Percentiles rank a stretch among this genome's conserved stretches.
Evolutionary conservation across 2,888 invertebrate genomes (phyloP).

Genomic region (Charanyca ferruginea): DNA sequence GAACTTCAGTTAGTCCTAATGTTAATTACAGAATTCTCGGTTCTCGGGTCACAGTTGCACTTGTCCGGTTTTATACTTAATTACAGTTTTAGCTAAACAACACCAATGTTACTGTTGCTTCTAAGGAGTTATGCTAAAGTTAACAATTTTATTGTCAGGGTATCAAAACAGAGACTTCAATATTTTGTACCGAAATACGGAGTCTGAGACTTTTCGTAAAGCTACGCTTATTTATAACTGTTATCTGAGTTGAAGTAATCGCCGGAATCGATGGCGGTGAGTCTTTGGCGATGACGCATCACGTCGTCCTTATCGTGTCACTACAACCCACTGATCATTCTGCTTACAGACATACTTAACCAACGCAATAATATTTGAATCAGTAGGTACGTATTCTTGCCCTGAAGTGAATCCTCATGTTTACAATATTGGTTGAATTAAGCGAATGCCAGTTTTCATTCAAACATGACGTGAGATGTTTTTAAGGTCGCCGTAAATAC

Average conservation of each 20-base stretch:
- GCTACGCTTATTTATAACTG: conserved; percentile 10
- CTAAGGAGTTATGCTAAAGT: conserved; percentile 1
- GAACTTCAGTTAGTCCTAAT: no score
- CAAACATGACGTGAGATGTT: conserved; percentile 5
- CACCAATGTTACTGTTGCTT: conserved; percentile 2
- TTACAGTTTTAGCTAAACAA: neutral
- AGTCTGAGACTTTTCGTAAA: neutral
- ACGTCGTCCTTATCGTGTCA: conserved; percentile 31
- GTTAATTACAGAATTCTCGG: no score
- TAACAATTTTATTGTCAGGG: conserved; percentile 10
- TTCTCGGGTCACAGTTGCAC: no score
- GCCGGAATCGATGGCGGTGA: conserved; percentile 1
- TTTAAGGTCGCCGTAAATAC: conserved; percentile 1
- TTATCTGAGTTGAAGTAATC: conserved; percentile 30
- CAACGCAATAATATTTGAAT: neutral
- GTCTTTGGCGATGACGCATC: neutral
- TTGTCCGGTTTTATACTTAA: no score
- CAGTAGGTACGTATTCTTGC: neutral
- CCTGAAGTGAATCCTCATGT: no score
- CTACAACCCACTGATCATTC: conserved; percentile 6
- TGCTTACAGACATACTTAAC: neutral
- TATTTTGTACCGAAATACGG: neutral
- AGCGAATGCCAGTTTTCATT: conserved; percentile 5
- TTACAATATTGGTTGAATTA: conserved; percentile 4
- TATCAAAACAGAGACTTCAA: neutral